A percentile compares a stretch with the other conserved stretches of the same genome.
Evolutionary conservation across 2,113 vertebrate genomes (phyloP).

Genomic region (Lophotis ruficrista): DNA sequence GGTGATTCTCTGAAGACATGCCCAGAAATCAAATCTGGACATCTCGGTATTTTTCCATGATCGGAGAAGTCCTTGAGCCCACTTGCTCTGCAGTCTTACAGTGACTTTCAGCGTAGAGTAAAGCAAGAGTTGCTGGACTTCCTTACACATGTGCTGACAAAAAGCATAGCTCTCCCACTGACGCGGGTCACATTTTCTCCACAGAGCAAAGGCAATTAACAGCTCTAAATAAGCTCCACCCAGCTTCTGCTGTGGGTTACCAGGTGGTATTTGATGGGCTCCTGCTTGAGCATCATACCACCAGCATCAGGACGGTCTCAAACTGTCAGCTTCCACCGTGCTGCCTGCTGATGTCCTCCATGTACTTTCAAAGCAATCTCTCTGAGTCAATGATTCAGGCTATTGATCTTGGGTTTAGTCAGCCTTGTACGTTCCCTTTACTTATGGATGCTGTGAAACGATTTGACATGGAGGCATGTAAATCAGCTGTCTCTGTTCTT

Average conservation of each 20-base stretch:
- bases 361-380: background rate
- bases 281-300: background rate
- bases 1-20: background rate
- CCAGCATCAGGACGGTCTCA: background rate
- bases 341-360: background rate
- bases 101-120: background rate
- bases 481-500: background rate
- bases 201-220: background rate
- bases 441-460: background rate
- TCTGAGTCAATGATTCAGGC: background rate
- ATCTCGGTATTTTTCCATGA: background rate
- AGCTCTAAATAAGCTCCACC: background rate
- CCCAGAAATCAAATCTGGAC: background rate
- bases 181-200: background rate
- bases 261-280: background rate
- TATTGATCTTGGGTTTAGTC: slow-evolving; percentile 15
- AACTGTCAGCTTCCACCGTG: background rate
- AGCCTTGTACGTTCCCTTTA: background rate
- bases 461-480: background rate
- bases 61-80: background rate
- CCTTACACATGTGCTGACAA: background rate
- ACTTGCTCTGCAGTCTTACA: background rate
- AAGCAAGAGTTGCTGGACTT: background rate
- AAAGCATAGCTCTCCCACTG: background rate
- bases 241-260: background rate